These are phyloP conservation scores for Cremastinae sp. DNA, from an alignment of 2,888 invertebrate genomes.

Conservation along the genomic window DNA sequence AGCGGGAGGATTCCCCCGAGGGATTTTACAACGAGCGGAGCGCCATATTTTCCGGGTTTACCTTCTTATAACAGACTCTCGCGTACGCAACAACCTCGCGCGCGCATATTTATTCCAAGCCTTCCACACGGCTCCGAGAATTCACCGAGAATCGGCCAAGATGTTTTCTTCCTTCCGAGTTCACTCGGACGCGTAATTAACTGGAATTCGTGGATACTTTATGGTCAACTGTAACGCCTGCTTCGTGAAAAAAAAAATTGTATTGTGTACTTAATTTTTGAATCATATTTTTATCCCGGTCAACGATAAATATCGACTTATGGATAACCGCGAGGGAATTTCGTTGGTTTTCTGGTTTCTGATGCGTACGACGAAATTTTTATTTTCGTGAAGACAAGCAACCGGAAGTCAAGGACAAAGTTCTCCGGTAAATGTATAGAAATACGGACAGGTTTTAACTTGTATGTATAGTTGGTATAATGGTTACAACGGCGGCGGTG, in stretches of 20 bases:
- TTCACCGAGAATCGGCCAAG: slow-evolving; percentile 31
- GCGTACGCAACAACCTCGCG: slow-evolving; percentile 1
- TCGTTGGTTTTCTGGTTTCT: too few species aligned
- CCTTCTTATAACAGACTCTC: slow-evolving; percentile 30
- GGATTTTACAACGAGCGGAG: slow-evolving; percentile 67
- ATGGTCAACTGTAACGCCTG: slow-evolving; percentile 44
- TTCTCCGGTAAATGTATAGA: neutral
- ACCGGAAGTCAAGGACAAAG: too few species aligned
- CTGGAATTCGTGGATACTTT: slow-evolving; percentile 53
- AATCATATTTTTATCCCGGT: too few species aligned
- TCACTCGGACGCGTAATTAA: slow-evolving; percentile 54
- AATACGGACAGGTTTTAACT: neutral
- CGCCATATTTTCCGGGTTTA: slow-evolving; percentile 66
- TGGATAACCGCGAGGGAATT: too few species aligned
- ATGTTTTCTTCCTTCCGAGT: slow-evolving; percentile 29
- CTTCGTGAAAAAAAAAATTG: too few species aligned
- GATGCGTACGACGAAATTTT: neutral
- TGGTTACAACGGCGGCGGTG: slow-evolving; percentile 22
- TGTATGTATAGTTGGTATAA: neutral
- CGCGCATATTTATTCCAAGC: neutral
- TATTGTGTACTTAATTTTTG: too few species aligned
- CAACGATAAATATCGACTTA: too few species aligned
- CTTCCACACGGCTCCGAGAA: slow-evolving; percentile 34
- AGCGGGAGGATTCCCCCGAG: slow-evolving; percentile 61
- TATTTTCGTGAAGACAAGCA: neutral